These are phyloP conservation scores for Lepidurus couesii DNA, from an alignment of 1,140 invertebrate genomes.

Conservation along the genomic window DNA sequence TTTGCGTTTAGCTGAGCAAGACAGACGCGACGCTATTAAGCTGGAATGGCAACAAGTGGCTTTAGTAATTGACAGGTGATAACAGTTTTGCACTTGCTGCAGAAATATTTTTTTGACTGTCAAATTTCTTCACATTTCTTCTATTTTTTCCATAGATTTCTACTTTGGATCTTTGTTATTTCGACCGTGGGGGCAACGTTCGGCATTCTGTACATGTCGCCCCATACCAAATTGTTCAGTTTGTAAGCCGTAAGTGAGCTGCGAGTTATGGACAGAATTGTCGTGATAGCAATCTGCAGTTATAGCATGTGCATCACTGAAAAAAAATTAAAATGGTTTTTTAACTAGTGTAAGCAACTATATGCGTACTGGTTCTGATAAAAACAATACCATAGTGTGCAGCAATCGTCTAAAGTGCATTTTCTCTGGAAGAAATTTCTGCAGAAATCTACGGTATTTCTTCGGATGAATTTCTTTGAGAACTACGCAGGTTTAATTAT, in stretches of 20 bases:
- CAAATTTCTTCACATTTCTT: not conserved
- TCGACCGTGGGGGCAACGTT: conserved; percentile 45
- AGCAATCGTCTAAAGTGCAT: no score
- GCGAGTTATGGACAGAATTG: no score
- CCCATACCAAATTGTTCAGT: conserved; percentile 45
- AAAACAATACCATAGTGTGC: no score
- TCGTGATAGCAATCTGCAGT: no score
- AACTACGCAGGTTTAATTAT: no score
- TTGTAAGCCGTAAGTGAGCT: conserved; percentile 35
- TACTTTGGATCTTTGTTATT: conserved; percentile 44
- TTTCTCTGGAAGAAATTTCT: no score
- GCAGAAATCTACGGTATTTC: no score
- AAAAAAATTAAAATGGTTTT: no score
- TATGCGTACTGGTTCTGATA: no score
- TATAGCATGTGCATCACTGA: no score
- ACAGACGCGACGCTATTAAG: conserved; percentile 51
- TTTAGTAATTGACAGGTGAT: conserved; percentile 51
- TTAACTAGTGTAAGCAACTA: no score
- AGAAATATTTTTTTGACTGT: not conserved
- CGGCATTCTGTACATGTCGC: conserved; percentile 47
- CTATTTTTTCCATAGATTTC: conserved; percentile 38
- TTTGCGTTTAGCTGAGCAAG: conserved; percentile 51
- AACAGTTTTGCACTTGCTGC: not conserved
- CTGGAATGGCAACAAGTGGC: conserved; percentile 58
- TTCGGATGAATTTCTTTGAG: no score